phyloP scores from a whole-genome alignment of 2,113 vertebrate species.

The Nothoprocta perdicaria region DNA sequence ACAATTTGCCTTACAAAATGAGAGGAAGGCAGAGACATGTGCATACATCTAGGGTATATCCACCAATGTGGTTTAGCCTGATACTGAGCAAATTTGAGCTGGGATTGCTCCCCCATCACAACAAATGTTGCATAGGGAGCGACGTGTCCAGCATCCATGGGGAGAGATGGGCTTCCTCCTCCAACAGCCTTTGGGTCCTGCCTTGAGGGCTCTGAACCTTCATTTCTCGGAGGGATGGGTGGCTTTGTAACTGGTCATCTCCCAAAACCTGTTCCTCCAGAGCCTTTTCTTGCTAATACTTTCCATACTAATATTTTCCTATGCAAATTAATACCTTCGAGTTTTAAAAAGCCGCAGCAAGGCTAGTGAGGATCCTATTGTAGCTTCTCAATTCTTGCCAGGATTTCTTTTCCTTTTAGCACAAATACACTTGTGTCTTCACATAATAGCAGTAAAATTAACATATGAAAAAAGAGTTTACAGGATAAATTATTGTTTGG shows the following conservation, averaged over 20 bases:
- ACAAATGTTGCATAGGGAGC: background rate
- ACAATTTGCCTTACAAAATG: background rate
- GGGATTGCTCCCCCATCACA: background rate
- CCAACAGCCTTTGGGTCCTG: rapidly evolving
- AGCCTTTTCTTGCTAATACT: background rate
- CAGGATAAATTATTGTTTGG: constrained; percentile 8
- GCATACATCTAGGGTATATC: background rate
- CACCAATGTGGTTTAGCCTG: background rate
- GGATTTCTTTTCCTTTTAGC: background rate
- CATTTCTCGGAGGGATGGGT: background rate
- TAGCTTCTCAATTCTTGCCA: background rate
- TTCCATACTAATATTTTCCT: background rate
- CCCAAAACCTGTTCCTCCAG: background rate
- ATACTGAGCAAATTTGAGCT: background rate
- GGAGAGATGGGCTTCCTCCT: background rate
- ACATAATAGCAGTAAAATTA: background rate
- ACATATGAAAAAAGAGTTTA: background rate
- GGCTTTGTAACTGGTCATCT: background rate
- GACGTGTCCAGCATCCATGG: background rate
- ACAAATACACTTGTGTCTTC: background rate
- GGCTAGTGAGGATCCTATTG: rapidly evolving
- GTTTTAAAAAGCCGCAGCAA: background rate
- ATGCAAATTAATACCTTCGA: background rate
- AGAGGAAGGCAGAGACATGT: background rate
- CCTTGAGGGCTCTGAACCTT: background rate